Base-by-base conservation (phyloP, 2,113 vertebrate species). In the Forbesichthys papilliferus region DNA sequence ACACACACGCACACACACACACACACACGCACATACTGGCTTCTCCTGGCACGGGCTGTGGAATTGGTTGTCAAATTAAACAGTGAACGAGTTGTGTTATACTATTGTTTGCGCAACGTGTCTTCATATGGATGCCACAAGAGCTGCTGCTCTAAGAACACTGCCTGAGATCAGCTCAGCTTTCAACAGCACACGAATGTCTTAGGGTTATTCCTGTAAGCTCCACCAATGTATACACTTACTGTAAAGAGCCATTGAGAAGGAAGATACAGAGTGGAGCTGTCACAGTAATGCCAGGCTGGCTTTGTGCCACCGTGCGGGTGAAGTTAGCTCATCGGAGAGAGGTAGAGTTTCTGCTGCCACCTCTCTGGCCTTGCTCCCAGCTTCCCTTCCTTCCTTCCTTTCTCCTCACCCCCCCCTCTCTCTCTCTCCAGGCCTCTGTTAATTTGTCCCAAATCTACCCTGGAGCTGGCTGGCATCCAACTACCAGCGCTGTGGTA, bases 361-460 rank as follows among this genome's bases (percentile, higher is more conserved):
- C 77, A 68, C 76, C 61, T 3, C 7, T n/a, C 62, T 85, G 83
- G 84, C 84, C 79, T 46, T 16, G 64, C 42, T 73, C 79, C 79
- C 46, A 1, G 48, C 1, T 54, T 66, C 73, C 57, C 71, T 69
- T 74, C 71, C 61, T 71, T 60, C 48, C 68, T 34, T 70, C 78
- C 55, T 48, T 66, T 72, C 79, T 58, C 79, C 79, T 36, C 1
- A 46, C 1, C 53, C 64, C 73, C 57, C 71, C 71, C 61, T 69
- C 60, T 46, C 68, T 34, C 73, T 78, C 55, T 48, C 68, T 73
- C 69, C 7, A 42, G 36, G 72, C 79, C 65, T 74, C 74, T 48
- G 70, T 68, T 86, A 74, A 80, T 82, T 85, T 79, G 77, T 79
- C 71, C 66, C 64, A 66, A 74, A 83, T 56, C 57, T 4, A 64